Base-by-base conservation (phyloP, 1,140 invertebrate genomes). In the Drosophila ohnishii region DNA sequence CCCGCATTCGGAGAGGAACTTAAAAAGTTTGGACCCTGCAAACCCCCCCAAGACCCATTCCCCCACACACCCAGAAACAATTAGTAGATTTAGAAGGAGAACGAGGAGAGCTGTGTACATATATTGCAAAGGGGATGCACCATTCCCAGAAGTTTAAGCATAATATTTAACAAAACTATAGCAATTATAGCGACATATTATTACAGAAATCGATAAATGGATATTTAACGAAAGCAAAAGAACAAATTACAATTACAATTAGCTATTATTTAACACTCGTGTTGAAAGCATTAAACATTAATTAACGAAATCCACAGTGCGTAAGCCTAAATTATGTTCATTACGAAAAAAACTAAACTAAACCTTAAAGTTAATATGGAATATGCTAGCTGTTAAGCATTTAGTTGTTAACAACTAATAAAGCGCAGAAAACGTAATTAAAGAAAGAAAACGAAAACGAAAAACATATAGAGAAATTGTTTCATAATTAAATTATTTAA, bases 141-240 rank as follows among this genome's bases (percentile, higher is more conserved):
- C 59, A 55, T 55, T 37, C 61, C 39, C 53, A 67, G 28, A 75
- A 66, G 51, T 73, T 70, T 78, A 87, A 88, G 64, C 66, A 71
- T 80, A 83, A 80, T 63, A 87, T 89, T 74, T 50, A 84, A 80
- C 62, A 55, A 32, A 76, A 84, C 85, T 89, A 88, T 89, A 89
- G 85, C 73, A 84, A 88, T 88, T 86, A 86, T 86, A 77, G 78
- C 58, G 66, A 87, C 74, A 87, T 86, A 69, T 81, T 81, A 76
- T 78, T 80, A 81, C 65, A 70, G 62, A 65, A 71, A 60, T 71
- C 58, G 78, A 84, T 80, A 83, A 70, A 75, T 73, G 74, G 61
- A 85, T 77, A 86, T 77, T 80, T 75, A 57, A 73, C 32, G 82
- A 66, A 80, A 61, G 53, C 63, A 66, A 66, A 57, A 22, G 28